Conservation (phyloP, 1,140 invertebrate genomes). For the Ruditapes philippinarum region DNA sequence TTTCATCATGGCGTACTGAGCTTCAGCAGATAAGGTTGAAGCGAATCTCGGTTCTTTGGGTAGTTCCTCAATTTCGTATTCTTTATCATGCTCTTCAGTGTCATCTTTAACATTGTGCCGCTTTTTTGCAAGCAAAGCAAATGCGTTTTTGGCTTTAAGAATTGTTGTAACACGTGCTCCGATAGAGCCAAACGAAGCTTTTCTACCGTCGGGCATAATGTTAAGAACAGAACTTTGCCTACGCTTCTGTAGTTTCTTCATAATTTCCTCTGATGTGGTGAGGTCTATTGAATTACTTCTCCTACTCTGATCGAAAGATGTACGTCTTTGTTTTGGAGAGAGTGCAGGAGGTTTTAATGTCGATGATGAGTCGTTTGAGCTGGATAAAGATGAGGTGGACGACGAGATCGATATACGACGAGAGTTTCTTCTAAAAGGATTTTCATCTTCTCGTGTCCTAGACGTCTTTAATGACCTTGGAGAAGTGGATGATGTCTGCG, state of each 20-base stretch:
- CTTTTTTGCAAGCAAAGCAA: constrained; percentile 56
- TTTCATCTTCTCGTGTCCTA: not conserved
- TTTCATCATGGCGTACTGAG: constrained; percentile 84
- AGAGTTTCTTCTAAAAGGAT: not conserved
- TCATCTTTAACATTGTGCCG: not conserved
- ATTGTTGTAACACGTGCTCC: constrained; percentile 64
- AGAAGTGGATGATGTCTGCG: not conserved
- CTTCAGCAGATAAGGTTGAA: constrained; percentile 80
- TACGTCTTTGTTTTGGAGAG: not conserved
- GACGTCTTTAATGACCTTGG: not conserved
- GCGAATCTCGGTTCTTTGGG: constrained; percentile 80
- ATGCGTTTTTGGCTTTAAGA: constrained; percentile 69
- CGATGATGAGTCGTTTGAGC: not conserved
- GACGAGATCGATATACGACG: not conserved
- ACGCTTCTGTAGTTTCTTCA: not conserved
- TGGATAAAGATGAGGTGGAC: not conserved
- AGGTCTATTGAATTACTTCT: not conserved
- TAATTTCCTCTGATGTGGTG: constrained; percentile 8
- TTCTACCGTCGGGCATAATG: not conserved
- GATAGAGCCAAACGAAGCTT: constrained; percentile 51
- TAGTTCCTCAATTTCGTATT: constrained; percentile 74
- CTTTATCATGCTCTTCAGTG: constrained; percentile 62
- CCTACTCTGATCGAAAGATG: not conserved
- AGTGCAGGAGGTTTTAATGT: not conserved
- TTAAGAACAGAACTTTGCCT: not conserved